Base-by-base conservation (phyloP, 1,140 invertebrate species). In the Aphaenogaster floridana region DNA sequence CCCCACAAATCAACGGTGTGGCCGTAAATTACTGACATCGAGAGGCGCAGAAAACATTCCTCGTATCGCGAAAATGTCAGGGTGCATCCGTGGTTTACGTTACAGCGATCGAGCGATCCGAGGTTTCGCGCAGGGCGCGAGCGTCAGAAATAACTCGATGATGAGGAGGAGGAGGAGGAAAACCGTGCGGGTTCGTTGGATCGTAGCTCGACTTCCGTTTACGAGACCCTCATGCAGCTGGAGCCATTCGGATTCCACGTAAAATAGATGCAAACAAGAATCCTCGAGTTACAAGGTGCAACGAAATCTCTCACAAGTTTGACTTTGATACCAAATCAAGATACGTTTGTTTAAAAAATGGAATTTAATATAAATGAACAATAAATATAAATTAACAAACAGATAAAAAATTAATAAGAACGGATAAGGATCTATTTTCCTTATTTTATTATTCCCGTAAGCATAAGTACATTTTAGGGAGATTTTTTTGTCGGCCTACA, bases 151-250 rank as follows among this genome's bases (percentile, higher is more conserved):
- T 88, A 63, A 54, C 76, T 42, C 61, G n/a, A 13, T 28, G 68
- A 28, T 28, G 54, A 84, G 42, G 28, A 61, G 42, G 48, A 80
- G 78, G 42, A 69, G 66, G 21, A 64, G 61, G 42, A 45, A 45
- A n/a, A 48, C 28, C n/a, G 28, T 15, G 45, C 34, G n/a, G 42
- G 17, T 54, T 87, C 54, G 42, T n/a, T 59, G 81, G 84, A 71
- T 87, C 79, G 61, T 78, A 9, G 50, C 57, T 50, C 68, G 34
- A 68, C 52, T 77, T 87, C 77, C 88, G 76, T 80, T 86, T 79
- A 86, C 17, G 28, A 84, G 68, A 21, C 39, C 13, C 15, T n/a
- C 13, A n/a, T 2, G 45, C 69, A 72, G 64, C 52, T 63, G 52
- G 17, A 76, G 66, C 71, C 72, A 59, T 76, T 84, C 72, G 54